phyloP scores from a whole-genome alignment of 2,888 invertebrate genomes.

The Meghimatium bilineatum region DNA sequence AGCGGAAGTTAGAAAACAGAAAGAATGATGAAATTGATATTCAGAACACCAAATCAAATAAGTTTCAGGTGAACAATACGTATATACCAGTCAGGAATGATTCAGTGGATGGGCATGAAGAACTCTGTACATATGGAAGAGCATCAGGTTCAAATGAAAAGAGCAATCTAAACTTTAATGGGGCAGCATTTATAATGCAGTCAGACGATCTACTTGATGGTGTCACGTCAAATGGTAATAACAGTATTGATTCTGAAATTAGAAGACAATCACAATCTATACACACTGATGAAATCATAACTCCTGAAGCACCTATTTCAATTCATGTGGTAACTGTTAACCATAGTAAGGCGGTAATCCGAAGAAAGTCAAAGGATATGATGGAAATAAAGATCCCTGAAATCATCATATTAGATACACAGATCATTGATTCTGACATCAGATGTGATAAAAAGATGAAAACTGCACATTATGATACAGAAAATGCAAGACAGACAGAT shows the following conservation, averaged over 20 bases:
- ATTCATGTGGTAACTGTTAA: neutral
- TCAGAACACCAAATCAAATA: neutral
- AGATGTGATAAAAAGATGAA: neutral
- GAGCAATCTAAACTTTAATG: neutral
- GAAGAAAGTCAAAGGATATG: neutral
- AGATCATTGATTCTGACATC: neutral
- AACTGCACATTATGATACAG: neutral
- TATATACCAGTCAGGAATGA: neutral
- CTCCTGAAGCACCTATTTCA: neutral
- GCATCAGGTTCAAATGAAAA: neutral
- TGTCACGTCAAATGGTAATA: neutral
- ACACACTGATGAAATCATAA: neutral
- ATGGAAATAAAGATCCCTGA: neutral
- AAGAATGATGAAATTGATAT: neutral
- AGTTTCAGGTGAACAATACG: neutral
- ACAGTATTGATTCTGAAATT: neutral
- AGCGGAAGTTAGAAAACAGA: neutral
- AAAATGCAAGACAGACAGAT: neutral
- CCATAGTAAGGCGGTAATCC: neutral
- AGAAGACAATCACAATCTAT: neutral
- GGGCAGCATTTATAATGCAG: neutral
- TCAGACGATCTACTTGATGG: neutral
- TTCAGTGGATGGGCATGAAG: neutral
- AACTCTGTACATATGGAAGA: neutral
- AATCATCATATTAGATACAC: neutral